Base-by-base conservation (phyloP, 1,140 invertebrate species). In the Sipha flava region DNA sequence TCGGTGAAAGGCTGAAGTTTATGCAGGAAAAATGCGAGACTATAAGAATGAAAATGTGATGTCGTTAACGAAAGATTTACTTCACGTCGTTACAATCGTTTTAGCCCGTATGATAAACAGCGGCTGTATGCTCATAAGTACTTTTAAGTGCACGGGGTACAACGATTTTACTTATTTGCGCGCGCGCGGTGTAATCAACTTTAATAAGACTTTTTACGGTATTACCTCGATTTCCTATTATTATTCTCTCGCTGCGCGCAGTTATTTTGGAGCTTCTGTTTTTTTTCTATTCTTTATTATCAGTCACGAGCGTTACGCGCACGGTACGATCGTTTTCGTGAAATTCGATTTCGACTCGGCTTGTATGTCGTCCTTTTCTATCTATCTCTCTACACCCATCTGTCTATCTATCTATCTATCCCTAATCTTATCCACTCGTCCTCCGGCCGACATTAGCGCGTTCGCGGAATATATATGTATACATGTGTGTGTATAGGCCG, bases 1-100 rank as follows among this genome's bases (percentile, higher is more conserved):
- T 70, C 66, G 66, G 40, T 3, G 23, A 70, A 70, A 70, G 40
- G 40, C 21, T 70, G 43, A 47, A 45, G 23, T 45, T 43, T 29
- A 68, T 45, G 40, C 31, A 18, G 40, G 37, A 26, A 45, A 68
- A 68, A 68, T 45, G 40, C 40, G 40, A 68, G 14, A 68, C 64
- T 45, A 45, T 45, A 66, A 66, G 64, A 68, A 68, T 29, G 40
- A 68, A 68, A 68, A 45, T 68, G 66, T 47, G 16, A 70, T 4
- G 66, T 29, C 66, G 66, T 70, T 70, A 70, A 47, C 66, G 66
- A 45, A 70, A 70, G 66, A 70, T 70, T 70, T 70, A 47, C 66
- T 70, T 70, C 47, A 18, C 40, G 66, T n/a, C 66, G 66, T 70
- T 70, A 70, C 66, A 45, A 70, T 70, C 66, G 66, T 70, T 70